phyloP scores from a whole-genome alignment of 2,888 invertebrate genomes.

The Altica lythri region DNA sequence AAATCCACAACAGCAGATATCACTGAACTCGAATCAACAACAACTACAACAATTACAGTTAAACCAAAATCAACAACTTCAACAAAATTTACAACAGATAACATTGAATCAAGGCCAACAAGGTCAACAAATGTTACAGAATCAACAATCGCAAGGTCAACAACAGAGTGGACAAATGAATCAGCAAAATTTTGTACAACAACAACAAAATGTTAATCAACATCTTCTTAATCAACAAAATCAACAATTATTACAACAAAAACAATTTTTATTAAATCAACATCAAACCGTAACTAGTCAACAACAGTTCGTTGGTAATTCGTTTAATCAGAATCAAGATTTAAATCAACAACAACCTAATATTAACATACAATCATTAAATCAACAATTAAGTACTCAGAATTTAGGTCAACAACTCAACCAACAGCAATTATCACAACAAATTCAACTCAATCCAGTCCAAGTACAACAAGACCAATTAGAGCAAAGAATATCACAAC shows the following conservation, averaged over 20 bases:
- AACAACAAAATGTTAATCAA: slow-evolving; percentile 36
- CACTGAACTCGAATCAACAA: slow-evolving; percentile 55
- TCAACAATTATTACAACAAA: slow-evolving; percentile 41
- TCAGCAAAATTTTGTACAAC: slow-evolving; percentile 37
- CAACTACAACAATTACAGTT: slow-evolving; percentile 42
- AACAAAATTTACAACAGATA: slow-evolving; percentile 25
- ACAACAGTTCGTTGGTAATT: slow-evolving; percentile 56
- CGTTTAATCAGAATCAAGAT: slow-evolving; percentile 42
- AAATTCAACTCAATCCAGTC: slow-evolving; percentile 46
- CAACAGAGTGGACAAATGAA: slow-evolving; percentile 44
- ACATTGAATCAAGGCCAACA: slow-evolving; percentile 42
- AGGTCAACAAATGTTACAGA: slow-evolving; percentile 32
- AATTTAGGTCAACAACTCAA: slow-evolving; percentile 44
- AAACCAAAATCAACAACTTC: slow-evolving; percentile 41
- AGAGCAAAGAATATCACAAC: slow-evolving; percentile 30
- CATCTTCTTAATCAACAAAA: slow-evolving; percentile 37
- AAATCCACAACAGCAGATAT: slow-evolving; percentile 57
- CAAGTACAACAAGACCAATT: slow-evolving; percentile 50
- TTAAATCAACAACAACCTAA: slow-evolving; percentile 34
- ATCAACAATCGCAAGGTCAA: slow-evolving; percentile 48
- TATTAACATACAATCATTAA: slow-evolving; percentile 39
- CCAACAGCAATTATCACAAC: slow-evolving; percentile 40
- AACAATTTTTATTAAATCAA: slow-evolving; percentile 38
- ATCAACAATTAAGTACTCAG: slow-evolving; percentile 42
- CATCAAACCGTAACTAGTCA: slow-evolving; percentile 37